Base-by-base conservation (phyloP, 2,113 vertebrate species). In the Mesitornis unicolor region DNA sequence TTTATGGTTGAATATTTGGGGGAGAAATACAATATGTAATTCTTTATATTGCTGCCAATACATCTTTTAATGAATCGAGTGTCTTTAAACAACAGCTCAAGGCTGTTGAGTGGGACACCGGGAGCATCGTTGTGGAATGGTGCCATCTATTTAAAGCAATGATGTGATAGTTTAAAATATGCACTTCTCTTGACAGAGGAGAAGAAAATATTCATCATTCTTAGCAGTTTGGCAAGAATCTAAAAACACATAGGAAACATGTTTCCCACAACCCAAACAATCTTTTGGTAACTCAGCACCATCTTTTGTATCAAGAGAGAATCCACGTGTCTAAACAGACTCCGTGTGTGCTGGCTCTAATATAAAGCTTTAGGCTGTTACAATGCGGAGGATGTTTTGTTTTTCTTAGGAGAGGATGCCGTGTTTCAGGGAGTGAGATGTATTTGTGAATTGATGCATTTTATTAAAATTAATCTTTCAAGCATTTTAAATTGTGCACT, bases 111-210 rank as follows among this genome's bases (percentile, higher is more conserved):
- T 60, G 69, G 65, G 84, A 59, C 65, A 61, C 38, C 47, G 77
- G 48, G 48, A 84, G 36, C 81, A 79, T 87, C 81, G 16, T 50
- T 42, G 43, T 74, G 81, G 81, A 89, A 35, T 24, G 36, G 2
- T 71, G 91, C 77, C 77, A 33, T 5, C 3, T 21, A 63, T 68
- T 81, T 64, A 63, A 78, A 91, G 61, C 31, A 77, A 2, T 87
- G 87, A 95, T 69, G 70, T 89, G 74, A 24, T 83, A 7, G 53
- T 40, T 95, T 57, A 79, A 96, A 96, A 79, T 87, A 96, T 77
- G 78, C 45, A 35, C 57, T n/a, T 79, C 56, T 56, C 75, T 87
- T 91, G 95, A 94, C 81, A 89, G 81, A 54, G 53, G 54, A 45
- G 47, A 63, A 65, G 56, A 75, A 91, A 60, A 40, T 57, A 87